phyloP scores from a whole-genome alignment of 2,888 invertebrate genomes.

The Taphrorychus bicolor region DNA sequence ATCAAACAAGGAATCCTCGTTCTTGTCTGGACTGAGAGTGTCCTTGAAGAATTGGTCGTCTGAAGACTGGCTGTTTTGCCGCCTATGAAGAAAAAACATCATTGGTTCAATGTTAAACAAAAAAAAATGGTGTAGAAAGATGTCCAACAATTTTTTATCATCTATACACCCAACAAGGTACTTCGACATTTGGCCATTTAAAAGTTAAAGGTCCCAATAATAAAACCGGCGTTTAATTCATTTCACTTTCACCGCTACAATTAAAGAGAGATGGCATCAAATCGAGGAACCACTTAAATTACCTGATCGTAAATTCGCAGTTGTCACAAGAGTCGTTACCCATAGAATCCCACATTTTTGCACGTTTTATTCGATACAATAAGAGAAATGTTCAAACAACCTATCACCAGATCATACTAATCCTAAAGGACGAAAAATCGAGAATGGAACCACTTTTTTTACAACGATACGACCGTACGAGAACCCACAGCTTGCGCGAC shows the following conservation, averaged over 20 bases:
- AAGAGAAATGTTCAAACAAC: neutral
- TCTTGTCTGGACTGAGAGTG: conserved; percentile 53
- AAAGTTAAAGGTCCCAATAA: conserved; percentile 15
- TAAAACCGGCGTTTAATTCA: neutral
- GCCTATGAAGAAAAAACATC: conserved; percentile 35
- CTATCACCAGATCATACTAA: conserved; percentile 27
- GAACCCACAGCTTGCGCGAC: conserved; percentile 1
- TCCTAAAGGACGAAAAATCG: conserved; percentile 28
- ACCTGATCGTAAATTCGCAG: conserved; percentile 55
- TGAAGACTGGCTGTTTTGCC: conserved; percentile 28
- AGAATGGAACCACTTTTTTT: conserved; percentile 13
- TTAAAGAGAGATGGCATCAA: neutral
- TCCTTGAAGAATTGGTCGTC: conserved; percentile 51
- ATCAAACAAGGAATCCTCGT: conserved; percentile 55
- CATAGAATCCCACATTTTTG: conserved; percentile 56
- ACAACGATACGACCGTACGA: conserved; percentile 22
- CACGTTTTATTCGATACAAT: neutral
- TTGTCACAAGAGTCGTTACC: conserved; percentile 56
- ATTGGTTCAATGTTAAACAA: too few species aligned
- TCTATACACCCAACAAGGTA: too few species aligned
- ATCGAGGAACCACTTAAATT: neutral
- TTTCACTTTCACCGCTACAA: conserved; percentile 27
- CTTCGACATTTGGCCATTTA: conserved; percentile 22
- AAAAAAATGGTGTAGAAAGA: too few species aligned
- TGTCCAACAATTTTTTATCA: neutral